A percentile compares a stretch with the other conserved stretches of the same genome.
phyloP scores from a whole-genome alignment of 2,797 vertebrate species.

The Enteromius trimaculatus region DNA sequence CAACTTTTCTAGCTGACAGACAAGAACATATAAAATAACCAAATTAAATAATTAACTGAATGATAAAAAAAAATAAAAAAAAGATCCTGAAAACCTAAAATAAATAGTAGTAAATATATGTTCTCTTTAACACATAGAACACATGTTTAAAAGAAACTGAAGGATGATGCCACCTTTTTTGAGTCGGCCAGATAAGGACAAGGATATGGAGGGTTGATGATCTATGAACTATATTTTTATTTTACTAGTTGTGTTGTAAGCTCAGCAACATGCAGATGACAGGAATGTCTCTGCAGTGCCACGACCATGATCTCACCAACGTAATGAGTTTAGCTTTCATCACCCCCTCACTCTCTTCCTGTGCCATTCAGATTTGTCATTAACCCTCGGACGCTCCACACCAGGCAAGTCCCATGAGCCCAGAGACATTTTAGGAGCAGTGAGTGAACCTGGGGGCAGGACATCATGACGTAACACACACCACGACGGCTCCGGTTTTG shows the following conservation, averaged over 20 bases:
- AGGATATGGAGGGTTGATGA: not conserved
- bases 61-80: not conserved
- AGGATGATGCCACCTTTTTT: not conserved
- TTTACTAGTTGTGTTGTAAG: slow-evolving; percentile 34
- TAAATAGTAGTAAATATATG: too few species aligned
- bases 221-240: slow-evolving; percentile 14
- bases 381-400: not conserved
- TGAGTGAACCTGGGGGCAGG: not conserved
- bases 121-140: too few species aligned
- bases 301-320: slow-evolving; percentile 13
- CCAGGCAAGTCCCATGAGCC: slow-evolving; percentile 16
- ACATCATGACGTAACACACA: slow-evolving; percentile 48
- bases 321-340: slow-evolving; percentile 44
- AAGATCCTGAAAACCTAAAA: too few species aligned
- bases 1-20: not conserved
- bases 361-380: slow-evolving; percentile 12
- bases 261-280: slow-evolving; percentile 50
- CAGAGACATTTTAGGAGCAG: slow-evolving; percentile 41
- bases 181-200: not conserved
- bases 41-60: not conserved
- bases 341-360: slow-evolving; percentile 17
- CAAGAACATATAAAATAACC: not conserved
- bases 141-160: not conserved
- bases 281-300: slow-evolving; percentile 43
- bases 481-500: slow-evolving; percentile 35